Evolutionary conservation across 2,113 vertebrate species (phyloP).

Genomic region (Chaetodon trifascialis): DNA sequence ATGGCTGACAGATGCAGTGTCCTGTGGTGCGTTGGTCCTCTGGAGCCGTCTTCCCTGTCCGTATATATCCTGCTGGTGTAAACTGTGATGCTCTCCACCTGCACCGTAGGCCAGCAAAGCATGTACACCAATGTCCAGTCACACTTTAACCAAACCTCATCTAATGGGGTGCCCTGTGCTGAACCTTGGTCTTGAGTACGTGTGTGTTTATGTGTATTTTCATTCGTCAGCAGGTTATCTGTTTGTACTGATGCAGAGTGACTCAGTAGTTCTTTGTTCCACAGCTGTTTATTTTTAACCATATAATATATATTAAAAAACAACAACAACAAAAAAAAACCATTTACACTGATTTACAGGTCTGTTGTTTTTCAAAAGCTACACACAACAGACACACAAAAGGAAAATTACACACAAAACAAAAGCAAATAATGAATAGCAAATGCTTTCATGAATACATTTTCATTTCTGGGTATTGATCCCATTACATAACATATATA

Average conservation of each 20-base stretch:
- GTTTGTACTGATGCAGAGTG: conserved; percentile 40
- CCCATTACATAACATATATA: not conserved
- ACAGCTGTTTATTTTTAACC: not conserved
- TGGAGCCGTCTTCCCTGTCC: not conserved
- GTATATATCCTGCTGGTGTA: conserved; percentile 36
- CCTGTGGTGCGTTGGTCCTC: conserved; percentile 13
- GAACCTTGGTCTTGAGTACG: conserved; percentile 50
- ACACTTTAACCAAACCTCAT: conserved; percentile 70
- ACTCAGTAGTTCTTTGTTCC: conserved; percentile 29
- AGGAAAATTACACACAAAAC: no score
- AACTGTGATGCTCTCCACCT: conserved; percentile 7
- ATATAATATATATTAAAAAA: no score
- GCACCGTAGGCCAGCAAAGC: not conserved
- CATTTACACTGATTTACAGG: not conserved
- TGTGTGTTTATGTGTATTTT: conserved; percentile 24
- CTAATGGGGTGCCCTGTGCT: conserved; percentile 35
- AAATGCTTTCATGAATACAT: not conserved
- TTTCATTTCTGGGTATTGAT: not conserved
- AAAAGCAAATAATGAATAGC: not conserved
- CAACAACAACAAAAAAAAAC: no score
- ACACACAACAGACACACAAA: not conserved
- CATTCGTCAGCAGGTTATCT: conserved; percentile 48
- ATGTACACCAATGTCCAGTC: conserved; percentile 31
- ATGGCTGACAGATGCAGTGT: conserved; percentile 60
- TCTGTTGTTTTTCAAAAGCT: not conserved